Base-by-base conservation (phyloP, 1,140 invertebrate species). In the Drosophila pallidifrons region DNA sequence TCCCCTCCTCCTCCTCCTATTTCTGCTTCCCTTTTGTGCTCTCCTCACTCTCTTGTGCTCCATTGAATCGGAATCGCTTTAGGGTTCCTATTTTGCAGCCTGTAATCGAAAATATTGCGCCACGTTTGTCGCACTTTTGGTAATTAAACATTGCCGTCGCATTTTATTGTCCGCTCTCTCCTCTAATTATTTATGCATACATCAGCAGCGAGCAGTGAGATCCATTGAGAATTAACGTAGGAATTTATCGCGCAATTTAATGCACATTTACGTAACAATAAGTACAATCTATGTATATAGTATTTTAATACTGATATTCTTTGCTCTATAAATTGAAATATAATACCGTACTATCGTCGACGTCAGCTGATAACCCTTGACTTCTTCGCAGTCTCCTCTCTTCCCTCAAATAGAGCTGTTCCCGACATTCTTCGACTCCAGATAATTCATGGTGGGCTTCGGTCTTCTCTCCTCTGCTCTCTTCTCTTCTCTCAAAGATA, bases 231-330 rank as follows among this genome's bases (percentile, higher is more conserved):
- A 5, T 32, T 32, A 64, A 13, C 47, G 2, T 1, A 60, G 51
- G 64, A 74, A 87, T 86, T 86, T 86, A 87, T 87, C 67, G 66
- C 79, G 49, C 76, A 87, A 88, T 87, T 88, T 88, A 87, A 87
- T 79, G 83, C 83, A 80, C 55, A 83, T 80, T 80, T 70, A 60
- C 76, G 61, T 52, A 11, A 16, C 43, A 10, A 52, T 13, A 41
- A 46, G 25, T 67, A 32, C 49, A 83, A 15, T 63, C 72, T 49
- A 38, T 13, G 15, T 10, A 38, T 10, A 20, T 25, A 68, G n/a
- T 68, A 73, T 15, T 49, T 10, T 16, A 20, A 46, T n/a, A 10
- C 35, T 10, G 35, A 15, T 11, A 70, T 16, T 47, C 67, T 73
- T 52, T 69, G 61, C 63, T 41, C 49, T 63, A 45, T 63, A 75